Evolutionary conservation across 2,113 vertebrate species (phyloP).

Genomic region (Myrmophylax atrothorax): DNA sequence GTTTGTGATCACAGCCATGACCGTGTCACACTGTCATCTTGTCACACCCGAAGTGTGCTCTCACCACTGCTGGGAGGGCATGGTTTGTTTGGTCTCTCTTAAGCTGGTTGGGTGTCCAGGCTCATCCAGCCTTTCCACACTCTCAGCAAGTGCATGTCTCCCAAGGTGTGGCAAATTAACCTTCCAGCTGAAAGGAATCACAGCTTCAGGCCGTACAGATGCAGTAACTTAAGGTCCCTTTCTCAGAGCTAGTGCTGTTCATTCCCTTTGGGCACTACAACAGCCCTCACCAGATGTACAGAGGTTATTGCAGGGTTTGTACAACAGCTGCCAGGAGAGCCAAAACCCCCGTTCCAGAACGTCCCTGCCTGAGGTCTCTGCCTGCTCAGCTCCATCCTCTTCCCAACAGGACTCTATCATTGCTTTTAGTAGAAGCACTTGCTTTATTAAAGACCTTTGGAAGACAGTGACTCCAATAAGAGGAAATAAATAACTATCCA

Average conservation of each 20-base stretch:
- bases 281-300: background rate
- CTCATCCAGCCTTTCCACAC: background rate
- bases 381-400: rapidly evolving
- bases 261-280: background rate
- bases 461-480: background rate
- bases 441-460: conserved; percentile 1
- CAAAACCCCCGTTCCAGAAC: rapidly evolving
- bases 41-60: background rate
- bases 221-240: no score
- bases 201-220: background rate
- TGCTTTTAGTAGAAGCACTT: background rate
- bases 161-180: background rate
- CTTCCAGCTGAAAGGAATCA: rapidly evolving
- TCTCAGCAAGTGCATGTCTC: rapidly evolving
- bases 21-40: rapidly evolving
- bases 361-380: background rate
- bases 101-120: background rate
- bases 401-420: rapidly evolving
- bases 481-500: conserved; percentile 37
- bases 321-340: rapidly evolving
- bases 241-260: background rate
- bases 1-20: conserved; percentile 5
- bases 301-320: background rate
- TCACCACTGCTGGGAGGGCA: background rate
- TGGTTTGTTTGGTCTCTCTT: rapidly evolving